Base-by-base conservation (phyloP, 2,113 vertebrate species). In the Ailurus styani region DNA sequence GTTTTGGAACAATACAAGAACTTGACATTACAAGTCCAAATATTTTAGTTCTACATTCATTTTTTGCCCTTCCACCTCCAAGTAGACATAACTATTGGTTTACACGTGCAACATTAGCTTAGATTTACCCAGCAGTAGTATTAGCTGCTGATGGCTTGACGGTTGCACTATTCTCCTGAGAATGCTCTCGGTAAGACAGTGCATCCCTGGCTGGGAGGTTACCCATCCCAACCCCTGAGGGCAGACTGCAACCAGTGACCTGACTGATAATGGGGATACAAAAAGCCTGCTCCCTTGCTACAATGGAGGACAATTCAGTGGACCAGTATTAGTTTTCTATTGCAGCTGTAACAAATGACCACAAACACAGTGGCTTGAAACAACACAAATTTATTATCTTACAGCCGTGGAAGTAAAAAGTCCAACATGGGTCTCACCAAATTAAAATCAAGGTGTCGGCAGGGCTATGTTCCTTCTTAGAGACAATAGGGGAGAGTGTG, bases 311-410 rank as follows among this genome's bases (percentile, higher is more conserved):
- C 25, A 84, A 88, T 14, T 73, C 8, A 62, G 64, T 75, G 25
- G 27, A 47, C 54, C 23, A 83, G 21, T 50, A 90, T 94, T 52
- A 50, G 21, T 37, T 91, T 77, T 75, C 68, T 75, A 66, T 31
- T 73, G 68, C n/a, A 62, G 55, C 81, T 96, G 2, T 94, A 97
- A 94, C 72, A 82, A 90, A 66, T 93, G 27, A 94, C 52, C 75
- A 90, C 45, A 54, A 81, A 70, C 14, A 12, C 23, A 64, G 29
- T 70, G 55, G 34, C 31, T 92, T 55, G 90, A 55, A 73, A 82
- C 68, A 90, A 29, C 27, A 82, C 6, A n/a, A 86, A 83, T 91
- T 77, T 84, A 70, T 75, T 70, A 90, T 45, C n/a, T 91, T 92
- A 84, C 3, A 90, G 52, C 27, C 27, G 40, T 92, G 25, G n/a